A percentile compares a stretch with the other conserved stretches of the same genome.
phyloP scores from a whole-genome alignment of 2,888 invertebrate genomes.

The Xestia c-nigrum region DNA sequence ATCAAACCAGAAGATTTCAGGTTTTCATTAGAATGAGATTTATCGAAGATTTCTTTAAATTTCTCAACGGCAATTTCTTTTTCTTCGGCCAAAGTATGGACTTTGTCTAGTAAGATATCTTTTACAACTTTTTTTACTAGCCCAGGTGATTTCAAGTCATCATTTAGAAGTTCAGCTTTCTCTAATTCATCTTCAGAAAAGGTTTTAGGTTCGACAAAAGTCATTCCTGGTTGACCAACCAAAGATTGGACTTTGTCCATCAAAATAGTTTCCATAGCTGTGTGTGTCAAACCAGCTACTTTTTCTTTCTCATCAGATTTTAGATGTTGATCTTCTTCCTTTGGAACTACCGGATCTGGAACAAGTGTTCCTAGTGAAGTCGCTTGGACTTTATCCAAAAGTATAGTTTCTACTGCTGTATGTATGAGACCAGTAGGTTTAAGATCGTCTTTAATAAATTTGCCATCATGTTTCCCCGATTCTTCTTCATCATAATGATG shows the following conservation, averaged over 20 bases:
- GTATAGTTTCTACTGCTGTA: conserved; percentile 53
- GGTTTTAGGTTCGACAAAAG: conserved; percentile 60
- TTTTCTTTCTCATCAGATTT: conserved; percentile 30
- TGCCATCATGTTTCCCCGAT: conserved; percentile 23
- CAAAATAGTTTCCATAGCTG: conserved; percentile 53
- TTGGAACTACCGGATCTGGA: conserved; percentile 21
- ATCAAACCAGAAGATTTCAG: conserved; percentile 73
- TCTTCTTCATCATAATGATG: conserved; percentile 29
- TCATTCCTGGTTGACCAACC: conserved; percentile 55
- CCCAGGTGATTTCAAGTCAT: conserved; percentile 66
- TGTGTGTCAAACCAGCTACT: conserved; percentile 40
- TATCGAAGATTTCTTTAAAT: conserved; percentile 35
- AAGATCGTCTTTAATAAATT: conserved; percentile 43
- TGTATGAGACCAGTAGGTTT: conserved; percentile 67
- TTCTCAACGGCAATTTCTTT: conserved; percentile 46
- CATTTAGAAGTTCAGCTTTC: conserved; percentile 33
- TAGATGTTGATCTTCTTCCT: conserved; percentile 17
- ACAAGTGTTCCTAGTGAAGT: conserved; percentile 39
- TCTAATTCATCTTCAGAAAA: conserved; percentile 55
- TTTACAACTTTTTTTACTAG: conserved; percentile 86
- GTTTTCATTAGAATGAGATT: conserved; percentile 42
- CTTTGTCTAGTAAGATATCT: conserved; percentile 88
- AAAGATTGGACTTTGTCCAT: conserved; percentile 62
- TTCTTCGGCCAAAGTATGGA: conserved; percentile 52
- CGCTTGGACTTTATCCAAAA: conserved; percentile 48